Evolutionary conservation across 2,888 invertebrate species (phyloP).

Genomic region (Bimastos eiseni): DNA sequence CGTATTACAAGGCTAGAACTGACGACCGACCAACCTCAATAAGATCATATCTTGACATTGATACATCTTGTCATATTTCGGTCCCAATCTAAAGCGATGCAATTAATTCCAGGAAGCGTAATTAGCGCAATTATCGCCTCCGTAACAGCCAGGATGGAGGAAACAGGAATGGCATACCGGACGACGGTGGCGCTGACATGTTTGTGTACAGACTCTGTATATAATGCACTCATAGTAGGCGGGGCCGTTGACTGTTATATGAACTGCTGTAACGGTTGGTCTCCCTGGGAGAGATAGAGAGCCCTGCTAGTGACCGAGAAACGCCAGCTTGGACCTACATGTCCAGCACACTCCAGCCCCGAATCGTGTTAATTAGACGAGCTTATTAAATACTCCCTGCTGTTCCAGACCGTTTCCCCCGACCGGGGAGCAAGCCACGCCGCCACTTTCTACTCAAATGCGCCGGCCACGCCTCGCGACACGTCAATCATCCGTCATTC

Average conservation of each 20-base stretch:
- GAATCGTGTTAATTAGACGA: neutral
- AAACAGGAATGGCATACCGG: neutral
- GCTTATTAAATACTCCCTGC: slow-evolving; percentile 2
- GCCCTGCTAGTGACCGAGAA: neutral
- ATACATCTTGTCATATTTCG: neutral
- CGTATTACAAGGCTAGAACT: neutral
- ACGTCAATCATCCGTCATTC: neutral
- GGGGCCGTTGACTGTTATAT: neutral
- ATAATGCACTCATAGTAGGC: too few species aligned
- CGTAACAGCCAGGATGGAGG: neutral
- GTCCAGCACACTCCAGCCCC: neutral
- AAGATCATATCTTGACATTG: neutral
- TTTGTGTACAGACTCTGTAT: neutral
- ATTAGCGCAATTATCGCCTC: neutral
- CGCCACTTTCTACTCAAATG: neutral
- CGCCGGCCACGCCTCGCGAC: neutral
- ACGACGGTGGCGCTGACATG: neutral
- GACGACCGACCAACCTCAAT: neutral
- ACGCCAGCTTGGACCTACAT: neutral
- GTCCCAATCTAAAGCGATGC: neutral
- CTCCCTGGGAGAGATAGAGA: neutral
- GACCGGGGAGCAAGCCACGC: neutral
- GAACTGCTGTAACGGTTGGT: neutral
- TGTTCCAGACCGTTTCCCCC: neutral
- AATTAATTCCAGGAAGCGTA: slow-evolving; percentile 5